Percentiles rank a stretch among this genome's conserved stretches.
Evolutionary conservation across 2,797 vertebrate genomes (phyloP).

Genomic region (Lepidocolaptes lacrymiger): DNA sequence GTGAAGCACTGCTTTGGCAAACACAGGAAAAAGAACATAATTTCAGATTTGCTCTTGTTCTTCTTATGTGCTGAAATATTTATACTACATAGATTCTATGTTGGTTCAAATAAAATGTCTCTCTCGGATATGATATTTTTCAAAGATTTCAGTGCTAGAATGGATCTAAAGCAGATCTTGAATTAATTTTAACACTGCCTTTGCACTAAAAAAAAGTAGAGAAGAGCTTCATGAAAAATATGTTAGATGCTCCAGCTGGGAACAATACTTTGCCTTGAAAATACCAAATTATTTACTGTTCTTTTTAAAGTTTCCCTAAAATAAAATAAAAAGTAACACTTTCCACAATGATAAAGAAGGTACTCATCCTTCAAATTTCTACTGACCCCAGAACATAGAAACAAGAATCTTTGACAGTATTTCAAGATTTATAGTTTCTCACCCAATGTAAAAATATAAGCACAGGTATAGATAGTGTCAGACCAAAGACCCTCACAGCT

Average conservation of each 20-base stretch:
- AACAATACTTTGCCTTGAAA: not conserved
- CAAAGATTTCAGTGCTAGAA: slow-evolving; percentile 8
- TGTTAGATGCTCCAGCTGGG: not conserved
- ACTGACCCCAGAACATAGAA: not conserved
- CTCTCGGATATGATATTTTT: not conserved
- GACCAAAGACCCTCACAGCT: not conserved
- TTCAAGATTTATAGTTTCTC: not conserved
- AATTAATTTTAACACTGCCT: slow-evolving; percentile 41
- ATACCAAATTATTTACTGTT: not conserved
- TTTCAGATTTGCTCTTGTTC: slow-evolving; percentile 28
- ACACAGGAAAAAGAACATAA: not conserved
- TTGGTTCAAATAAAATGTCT: slow-evolving; percentile 11
- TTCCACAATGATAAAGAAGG: not conserved
- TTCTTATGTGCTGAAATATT: slow-evolving; percentile 42
- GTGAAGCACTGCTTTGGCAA: not conserved
- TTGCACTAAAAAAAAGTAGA: slow-evolving; percentile 11
- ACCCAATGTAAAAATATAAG: not conserved
- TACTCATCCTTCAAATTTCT: not conserved
- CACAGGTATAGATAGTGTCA: not conserved
- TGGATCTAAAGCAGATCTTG: not conserved
- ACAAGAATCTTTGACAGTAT: not conserved
- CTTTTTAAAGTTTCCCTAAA: not conserved
- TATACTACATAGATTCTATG: slow-evolving; percentile 18
- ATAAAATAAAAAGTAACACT: not conserved
- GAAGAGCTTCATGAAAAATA: not conserved